Percentiles rank a stretch among this genome's conserved stretches.
Evolutionary conservation across 2,797 vertebrate genomes (phyloP).

Genomic region (Gadopsis bispinosus): DNA sequence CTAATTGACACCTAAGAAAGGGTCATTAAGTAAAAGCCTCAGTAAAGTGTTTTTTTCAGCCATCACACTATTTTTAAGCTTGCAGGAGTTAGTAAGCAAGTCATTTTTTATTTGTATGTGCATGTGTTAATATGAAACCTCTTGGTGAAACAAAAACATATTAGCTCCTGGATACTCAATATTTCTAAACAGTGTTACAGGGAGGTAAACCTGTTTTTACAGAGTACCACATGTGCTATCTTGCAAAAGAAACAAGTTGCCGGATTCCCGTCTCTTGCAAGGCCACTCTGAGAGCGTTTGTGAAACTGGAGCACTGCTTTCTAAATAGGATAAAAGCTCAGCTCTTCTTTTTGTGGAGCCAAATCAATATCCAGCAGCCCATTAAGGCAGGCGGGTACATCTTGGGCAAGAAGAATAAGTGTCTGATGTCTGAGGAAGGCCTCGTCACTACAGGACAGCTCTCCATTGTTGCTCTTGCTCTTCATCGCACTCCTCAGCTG

Average conservation of each 20-base stretch:
- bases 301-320: conserved; percentile 78
- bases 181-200: conserved; percentile 16
- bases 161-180: conserved; percentile 1
- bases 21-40: conserved; percentile 12
- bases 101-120: not conserved
- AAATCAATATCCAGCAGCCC: conserved; percentile 83
- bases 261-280: conserved; percentile 50
- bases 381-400: conserved; percentile 77
- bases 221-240: conserved; percentile 38
- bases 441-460: conserved; percentile 54
- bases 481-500: conserved; percentile 66
- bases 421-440: conserved; percentile 74
- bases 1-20: conserved; percentile 46
- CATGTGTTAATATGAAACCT: conserved; percentile 6
- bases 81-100: not conserved
- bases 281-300: conserved; percentile 68
- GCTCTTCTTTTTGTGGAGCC: conserved; percentile 76
- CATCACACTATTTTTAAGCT: conserved; percentile 15
- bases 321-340: conserved; percentile 79
- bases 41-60: conserved; percentile 10
- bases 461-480: conserved; percentile 64
- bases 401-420: conserved; percentile 72
- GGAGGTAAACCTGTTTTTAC: conserved; percentile 23
- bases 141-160: conserved; percentile 1
- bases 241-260: conserved; percentile 32